Percentiles rank a stretch among this genome's conserved stretches.
Evolutionary conservation across 2,888 invertebrate species (phyloP).

Genomic region (Cheilosia pagana): DNA sequence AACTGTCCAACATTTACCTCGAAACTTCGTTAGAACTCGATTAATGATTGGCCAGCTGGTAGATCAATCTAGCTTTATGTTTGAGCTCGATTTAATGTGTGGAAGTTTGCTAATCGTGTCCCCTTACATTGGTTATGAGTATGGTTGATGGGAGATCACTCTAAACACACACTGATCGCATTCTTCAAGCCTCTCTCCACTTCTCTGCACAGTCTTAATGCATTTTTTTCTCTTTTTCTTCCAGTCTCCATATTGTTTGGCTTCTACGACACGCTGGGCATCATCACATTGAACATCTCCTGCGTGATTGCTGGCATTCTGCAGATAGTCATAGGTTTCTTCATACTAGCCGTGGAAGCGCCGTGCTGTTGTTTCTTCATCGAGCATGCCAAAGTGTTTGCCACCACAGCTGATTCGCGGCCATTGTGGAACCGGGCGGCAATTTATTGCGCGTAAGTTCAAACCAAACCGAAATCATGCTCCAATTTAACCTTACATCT

Average conservation of each 20-base stretch:
- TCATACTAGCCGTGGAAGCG: slow-evolving; percentile 95
- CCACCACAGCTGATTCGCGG: slow-evolving; percentile 91
- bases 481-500: background rate
- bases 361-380: slow-evolving; percentile 99
- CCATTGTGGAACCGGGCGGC: slow-evolving; percentile 96
- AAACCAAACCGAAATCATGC: background rate
- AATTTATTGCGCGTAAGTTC: slow-evolving; percentile 92
- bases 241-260: slow-evolving; percentile 94
- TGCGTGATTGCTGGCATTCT: slow-evolving; percentile 92
- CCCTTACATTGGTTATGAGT: too few species aligned
- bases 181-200: too few species aligned
- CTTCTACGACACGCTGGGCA: slow-evolving; percentile 88
- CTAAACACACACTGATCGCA: too few species aligned
- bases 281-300: slow-evolving; percentile 86
- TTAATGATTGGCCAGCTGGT: too few species aligned
- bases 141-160: too few species aligned
- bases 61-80: too few species aligned
- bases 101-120: too few species aligned
- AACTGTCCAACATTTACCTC: too few species aligned
- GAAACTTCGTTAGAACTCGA: too few species aligned
- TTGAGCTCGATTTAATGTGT: too few species aligned
- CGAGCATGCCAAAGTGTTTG: slow-evolving; percentile 95
- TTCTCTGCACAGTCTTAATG: too few species aligned
- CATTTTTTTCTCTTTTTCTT: slow-evolving; percentile 80
- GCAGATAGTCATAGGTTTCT: slow-evolving; percentile 95